A percentile compares a stretch with the other conserved stretches of the same genome.
Evolutionary conservation across 2,113 vertebrate species (phyloP).

Genomic region (Arothron firmamentum): DNA sequence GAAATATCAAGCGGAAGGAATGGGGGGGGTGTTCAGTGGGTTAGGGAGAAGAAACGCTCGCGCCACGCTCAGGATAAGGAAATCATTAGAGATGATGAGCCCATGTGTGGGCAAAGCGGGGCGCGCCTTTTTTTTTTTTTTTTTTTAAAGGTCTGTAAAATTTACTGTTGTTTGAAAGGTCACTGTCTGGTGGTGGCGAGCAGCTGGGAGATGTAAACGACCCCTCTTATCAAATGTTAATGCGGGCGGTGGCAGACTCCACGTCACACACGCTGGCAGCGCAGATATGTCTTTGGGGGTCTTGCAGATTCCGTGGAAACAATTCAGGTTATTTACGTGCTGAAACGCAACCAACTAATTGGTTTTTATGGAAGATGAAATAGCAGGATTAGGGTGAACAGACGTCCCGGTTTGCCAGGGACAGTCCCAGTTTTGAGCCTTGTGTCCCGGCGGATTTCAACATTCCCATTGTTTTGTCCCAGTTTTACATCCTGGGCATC

Average conservation of each 20-base stretch:
- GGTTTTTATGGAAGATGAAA: constrained; percentile 71
- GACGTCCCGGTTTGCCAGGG: no score
- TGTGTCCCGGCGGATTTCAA: no score
- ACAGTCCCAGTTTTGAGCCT: no score
- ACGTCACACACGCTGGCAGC: constrained; percentile 57
- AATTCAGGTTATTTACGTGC: constrained; percentile 76
- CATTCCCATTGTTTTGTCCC: no score
- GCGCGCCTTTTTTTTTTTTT: constrained; percentile 19
- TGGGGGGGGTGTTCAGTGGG: constrained; percentile 36
- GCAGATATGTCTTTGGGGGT: constrained; percentile 73
- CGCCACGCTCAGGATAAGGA: constrained; percentile 58
- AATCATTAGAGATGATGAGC: constrained; percentile 67
- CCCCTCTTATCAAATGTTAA: constrained; percentile 82
- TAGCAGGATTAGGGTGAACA: no score
- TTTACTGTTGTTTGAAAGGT: constrained; percentile 79
- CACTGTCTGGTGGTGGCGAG: constrained; percentile 72
- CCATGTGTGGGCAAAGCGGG: constrained; percentile 56
- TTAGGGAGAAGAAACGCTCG: constrained; percentile 47
- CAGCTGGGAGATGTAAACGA: constrained; percentile 79
- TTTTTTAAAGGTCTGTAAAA: constrained; percentile 74
- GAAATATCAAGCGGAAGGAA: constrained; percentile 40
- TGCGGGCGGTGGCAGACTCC: constrained; percentile 73
- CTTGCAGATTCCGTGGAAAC: constrained; percentile 75
- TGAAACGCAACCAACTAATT: constrained; percentile 72
- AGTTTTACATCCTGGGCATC: no score